Evolutionary conservation across 2,888 invertebrate species (phyloP).

Genomic region (Pammene fasciana): DNA sequence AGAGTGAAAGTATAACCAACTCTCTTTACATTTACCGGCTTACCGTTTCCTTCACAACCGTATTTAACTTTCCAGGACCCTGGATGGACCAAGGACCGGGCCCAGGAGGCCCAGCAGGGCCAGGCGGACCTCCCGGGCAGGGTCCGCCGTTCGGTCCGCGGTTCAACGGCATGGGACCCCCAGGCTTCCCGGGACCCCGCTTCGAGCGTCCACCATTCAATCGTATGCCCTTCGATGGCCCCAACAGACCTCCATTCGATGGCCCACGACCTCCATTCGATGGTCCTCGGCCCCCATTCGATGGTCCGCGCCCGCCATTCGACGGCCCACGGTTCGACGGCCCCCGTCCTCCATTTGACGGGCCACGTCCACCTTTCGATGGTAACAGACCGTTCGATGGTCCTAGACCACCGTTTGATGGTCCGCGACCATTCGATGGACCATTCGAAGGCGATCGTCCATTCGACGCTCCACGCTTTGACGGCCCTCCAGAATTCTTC

Average conservation of each 20-base stretch:
- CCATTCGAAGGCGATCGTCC: slow-evolving; percentile 46
- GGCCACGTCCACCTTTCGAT: slow-evolving; percentile 51
- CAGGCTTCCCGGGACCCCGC: slow-evolving; percentile 52
- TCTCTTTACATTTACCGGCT: not conserved
- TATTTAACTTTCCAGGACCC: slow-evolving; percentile 62
- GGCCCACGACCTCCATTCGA: slow-evolving; percentile 56
- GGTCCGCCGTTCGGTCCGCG: slow-evolving; percentile 53
- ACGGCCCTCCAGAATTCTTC: slow-evolving; percentile 72
- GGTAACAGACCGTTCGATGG: slow-evolving; percentile 47
- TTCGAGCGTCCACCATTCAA: slow-evolving; percentile 45
- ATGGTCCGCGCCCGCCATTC: slow-evolving; percentile 62
- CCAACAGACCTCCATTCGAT: slow-evolving; percentile 53
- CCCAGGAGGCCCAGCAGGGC: slow-evolving; percentile 3
- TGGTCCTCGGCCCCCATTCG: slow-evolving; percentile 59
- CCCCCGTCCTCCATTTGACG: slow-evolving; percentile 54
- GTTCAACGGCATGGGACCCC: slow-evolving; percentile 56
- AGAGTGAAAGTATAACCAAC: no score
- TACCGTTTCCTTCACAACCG: slow-evolving; percentile 3
- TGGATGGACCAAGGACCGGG: slow-evolving; percentile 59
- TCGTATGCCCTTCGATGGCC: slow-evolving; percentile 57
- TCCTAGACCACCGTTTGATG: slow-evolving; percentile 48
- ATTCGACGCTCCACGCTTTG: slow-evolving; percentile 52
- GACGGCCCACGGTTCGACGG: slow-evolving; percentile 60
- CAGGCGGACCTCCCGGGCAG: slow-evolving; percentile 47
- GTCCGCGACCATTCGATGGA: slow-evolving; percentile 49